Percentiles rank a stretch among this genome's conserved stretches.
These are phyloP conservation scores for Cheilosia grossa DNA, from an alignment of 2,888 invertebrate species.

Conservation along the genomic window DNA sequence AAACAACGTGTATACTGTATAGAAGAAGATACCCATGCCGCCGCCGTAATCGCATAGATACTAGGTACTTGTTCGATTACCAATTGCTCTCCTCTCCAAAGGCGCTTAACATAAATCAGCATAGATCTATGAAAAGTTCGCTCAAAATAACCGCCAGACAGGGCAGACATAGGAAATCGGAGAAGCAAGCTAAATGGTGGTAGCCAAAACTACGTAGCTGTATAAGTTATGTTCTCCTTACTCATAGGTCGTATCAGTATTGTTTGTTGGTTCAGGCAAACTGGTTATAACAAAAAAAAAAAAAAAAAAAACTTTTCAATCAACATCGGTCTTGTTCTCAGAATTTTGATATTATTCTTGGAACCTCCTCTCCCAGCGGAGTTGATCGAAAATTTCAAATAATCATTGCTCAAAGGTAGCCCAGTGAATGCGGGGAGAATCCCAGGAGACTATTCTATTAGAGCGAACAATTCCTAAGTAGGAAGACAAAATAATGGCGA, in stretches of 20 bases:
- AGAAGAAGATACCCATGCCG: neutral
- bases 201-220: neutral
- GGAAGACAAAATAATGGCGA: constrained; percentile 8
- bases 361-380: constrained; percentile 25
- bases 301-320: constrained; percentile 72
- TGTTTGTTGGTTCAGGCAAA: constrained; percentile 22
- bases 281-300: constrained; percentile 58
- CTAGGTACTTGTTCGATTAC: constrained; percentile 49
- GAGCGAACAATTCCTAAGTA: constrained; percentile 52
- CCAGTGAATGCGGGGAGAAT: constrained; percentile 30
- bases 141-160: constrained; percentile 18
- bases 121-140: constrained; percentile 52
- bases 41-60: constrained; percentile 24
- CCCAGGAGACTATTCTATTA: constrained; percentile 65
- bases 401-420: constrained; percentile 69
- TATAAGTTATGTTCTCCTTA: neutral
- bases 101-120: constrained; percentile 69
- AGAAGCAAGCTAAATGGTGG: constrained; percentile 54
- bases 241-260: neutral
- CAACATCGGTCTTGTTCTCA: constrained; percentile 52
- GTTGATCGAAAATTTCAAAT: constrained; percentile 66
- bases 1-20: constrained; percentile 1
- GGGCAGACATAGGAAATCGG: constrained; percentile 48
- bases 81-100: constrained; percentile 43
- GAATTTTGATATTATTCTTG: constrained; percentile 44